Base-by-base conservation (phyloP, 2,113 vertebrate species). In the Meleagris gallopavo region DNA sequence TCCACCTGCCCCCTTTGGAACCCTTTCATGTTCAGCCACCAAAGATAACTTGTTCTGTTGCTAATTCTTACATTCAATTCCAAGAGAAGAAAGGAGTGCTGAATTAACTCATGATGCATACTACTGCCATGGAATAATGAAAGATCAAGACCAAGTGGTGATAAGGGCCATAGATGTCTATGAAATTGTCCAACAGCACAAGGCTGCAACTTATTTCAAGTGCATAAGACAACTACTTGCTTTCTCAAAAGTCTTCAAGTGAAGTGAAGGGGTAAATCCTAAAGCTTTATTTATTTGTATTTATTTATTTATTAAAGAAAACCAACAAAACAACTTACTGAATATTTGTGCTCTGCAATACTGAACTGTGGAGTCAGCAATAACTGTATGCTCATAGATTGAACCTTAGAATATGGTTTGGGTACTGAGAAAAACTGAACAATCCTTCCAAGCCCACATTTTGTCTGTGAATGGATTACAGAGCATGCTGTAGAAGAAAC, bases 71-170 rank as follows among this genome's bases (percentile, higher is more conserved):
- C 7, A 12, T 12, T 15, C 2, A 43, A 4, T 57, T 91, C 79
- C 40, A 40, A 29, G 58, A 30, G 18, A 95, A 91, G 29, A 78
- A 93, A 19, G 71, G 90, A 52, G 16, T 72, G 25, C 30, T 83
- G 43, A 95, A 94, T 46, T 40, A 89, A 40, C 48, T 83, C 11
- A 77, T 36, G 30, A 67, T 74, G 36, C 13, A 43, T 61, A 76
- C 83, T 77, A 88, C 85, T 84, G 69, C 55, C 45, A 25, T 84
- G 57, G 62, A 94, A 84, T 29, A 89, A 40, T 93, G 34, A 94
- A 92, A 60, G 50, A 84, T 34, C 91, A 94, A 82, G 52, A 66
- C 5, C 40, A 88, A 62, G 43, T 67, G 9, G 45, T 89, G 5
- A 78, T 79, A 85, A 89, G 40, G 36, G 55, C 32, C 34, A 65